Evolutionary conservation across 2,113 vertebrate species (phyloP).

Genomic region (Chaenogobius annularis): DNA sequence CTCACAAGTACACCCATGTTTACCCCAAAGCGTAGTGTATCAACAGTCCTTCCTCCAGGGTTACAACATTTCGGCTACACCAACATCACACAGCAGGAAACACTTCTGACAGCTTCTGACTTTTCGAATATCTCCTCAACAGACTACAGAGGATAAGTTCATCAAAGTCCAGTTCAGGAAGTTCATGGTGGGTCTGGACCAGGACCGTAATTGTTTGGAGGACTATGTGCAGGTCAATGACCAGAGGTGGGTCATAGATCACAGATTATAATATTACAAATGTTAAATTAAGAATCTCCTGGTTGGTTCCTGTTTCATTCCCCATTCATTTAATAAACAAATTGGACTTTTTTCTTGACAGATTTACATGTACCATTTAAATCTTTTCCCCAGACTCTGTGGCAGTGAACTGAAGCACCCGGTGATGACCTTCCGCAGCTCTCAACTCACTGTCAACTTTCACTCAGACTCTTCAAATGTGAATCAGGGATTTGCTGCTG

Average conservation of each 20-base stretch:
- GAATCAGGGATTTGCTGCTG: constrained; percentile 82
- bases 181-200: constrained; percentile 75
- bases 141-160: constrained; percentile 79
- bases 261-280: neutral
- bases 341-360: neutral
- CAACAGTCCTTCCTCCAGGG: too few relatives aligned
- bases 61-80: too few relatives aligned
- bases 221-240: constrained; percentile 84
- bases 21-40: neutral
- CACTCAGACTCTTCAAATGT: constrained; percentile 84
- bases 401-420: constrained; percentile 68
- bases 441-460: constrained; percentile 78
- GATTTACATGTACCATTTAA: neutral
- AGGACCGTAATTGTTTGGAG: constrained; percentile 64
- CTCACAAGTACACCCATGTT: neutral
- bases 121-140: constrained; percentile 6
- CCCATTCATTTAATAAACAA: too few relatives aligned
- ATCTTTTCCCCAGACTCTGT: constrained; percentile 79
- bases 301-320: too few relatives aligned
- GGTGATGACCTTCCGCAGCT: constrained; percentile 78
- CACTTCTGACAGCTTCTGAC: neutral
- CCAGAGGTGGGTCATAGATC: constrained; percentile 45
- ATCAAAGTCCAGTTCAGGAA: constrained; percentile 85
- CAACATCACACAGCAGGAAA: too few relatives aligned
- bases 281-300: too few relatives aligned